Conservation (phyloP, 1,140 invertebrate species). For the Drosophila arawakana region DNA sequence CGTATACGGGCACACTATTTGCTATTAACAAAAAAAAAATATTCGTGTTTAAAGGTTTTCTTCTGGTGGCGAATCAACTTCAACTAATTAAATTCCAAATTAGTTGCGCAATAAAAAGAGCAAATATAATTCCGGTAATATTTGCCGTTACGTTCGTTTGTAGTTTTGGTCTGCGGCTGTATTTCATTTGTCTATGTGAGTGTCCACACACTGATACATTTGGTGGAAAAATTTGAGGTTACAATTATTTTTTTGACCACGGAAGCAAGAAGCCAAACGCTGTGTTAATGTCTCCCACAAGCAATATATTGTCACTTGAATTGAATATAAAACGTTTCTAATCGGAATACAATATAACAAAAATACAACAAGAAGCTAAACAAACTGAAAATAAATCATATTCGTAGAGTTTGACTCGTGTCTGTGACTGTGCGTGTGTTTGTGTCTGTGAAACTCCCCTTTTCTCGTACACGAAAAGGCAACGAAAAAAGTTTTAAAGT, state of each 20-base stretch:
- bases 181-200: neutral
- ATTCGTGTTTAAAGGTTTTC: constrained; percentile 36
- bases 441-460: constrained; percentile 58
- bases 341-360: constrained; percentile 1
- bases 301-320: constrained; percentile 31
- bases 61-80: constrained; percentile 15
- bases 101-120: constrained; percentile 18
- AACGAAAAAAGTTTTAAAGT: constrained; percentile 73
- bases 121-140: neutral
- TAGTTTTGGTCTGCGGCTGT: constrained; percentile 7
- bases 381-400: constrained; percentile 44
- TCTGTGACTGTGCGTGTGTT: constrained; percentile 33
- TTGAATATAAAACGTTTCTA: constrained; percentile 61
- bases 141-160: neutral
- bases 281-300: constrained; percentile 58
- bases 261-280: constrained; percentile 46
- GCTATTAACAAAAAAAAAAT: constrained; percentile 43
- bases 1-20: constrained; percentile 8
- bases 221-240: constrained; percentile 66
- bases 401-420: constrained; percentile 42
- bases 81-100: constrained; percentile 21
- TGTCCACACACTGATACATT: constrained; percentile 8
- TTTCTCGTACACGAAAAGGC: constrained; percentile 63
- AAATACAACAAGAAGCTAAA: neutral
- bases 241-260: constrained; percentile 53